Percentiles rank a stretch among this genome's conserved stretches.
phyloP scores from a whole-genome alignment of 2,113 vertebrate species.

The Pedetes capensis region DNA sequence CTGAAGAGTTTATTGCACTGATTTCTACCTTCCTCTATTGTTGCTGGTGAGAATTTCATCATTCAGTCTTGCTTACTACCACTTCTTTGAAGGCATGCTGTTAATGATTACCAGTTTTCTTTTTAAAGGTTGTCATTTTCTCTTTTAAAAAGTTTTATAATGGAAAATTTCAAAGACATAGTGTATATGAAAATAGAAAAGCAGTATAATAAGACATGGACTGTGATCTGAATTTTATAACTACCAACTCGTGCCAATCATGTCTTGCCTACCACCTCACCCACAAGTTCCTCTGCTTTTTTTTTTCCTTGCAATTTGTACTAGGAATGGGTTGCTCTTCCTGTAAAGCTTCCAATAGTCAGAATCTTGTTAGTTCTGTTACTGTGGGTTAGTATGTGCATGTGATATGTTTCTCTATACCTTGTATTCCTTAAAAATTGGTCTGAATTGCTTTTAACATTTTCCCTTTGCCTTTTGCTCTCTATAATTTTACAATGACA shows the following conservation, averaged over 20 bases:
- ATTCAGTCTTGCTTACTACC: neutral
- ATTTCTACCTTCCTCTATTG: neutral
- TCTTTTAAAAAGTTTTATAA: neutral
- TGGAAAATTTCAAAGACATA: neutral
- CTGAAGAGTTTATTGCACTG: neutral
- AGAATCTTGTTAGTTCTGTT: neutral
- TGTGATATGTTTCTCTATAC: neutral
- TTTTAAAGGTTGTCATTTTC: neutral
- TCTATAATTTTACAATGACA: neutral
- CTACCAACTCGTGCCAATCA: neutral
- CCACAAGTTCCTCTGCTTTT: neutral
- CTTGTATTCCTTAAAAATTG: neutral
- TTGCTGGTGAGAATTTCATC: neutral
- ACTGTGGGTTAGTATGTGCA: neutral
- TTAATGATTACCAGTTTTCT: neutral
- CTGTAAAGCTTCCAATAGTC: neutral
- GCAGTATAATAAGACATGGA: neutral
- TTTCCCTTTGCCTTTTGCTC: neutral
- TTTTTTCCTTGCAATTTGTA: neutral
- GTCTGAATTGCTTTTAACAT: neutral
- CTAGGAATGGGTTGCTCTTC: neutral
- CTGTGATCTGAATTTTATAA: neutral
- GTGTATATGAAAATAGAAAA: neutral
- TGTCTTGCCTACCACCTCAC: neutral
- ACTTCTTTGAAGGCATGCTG: neutral